Conservation (phyloP, 2,888 invertebrate genomes). For the Busseola fusca region DNA sequence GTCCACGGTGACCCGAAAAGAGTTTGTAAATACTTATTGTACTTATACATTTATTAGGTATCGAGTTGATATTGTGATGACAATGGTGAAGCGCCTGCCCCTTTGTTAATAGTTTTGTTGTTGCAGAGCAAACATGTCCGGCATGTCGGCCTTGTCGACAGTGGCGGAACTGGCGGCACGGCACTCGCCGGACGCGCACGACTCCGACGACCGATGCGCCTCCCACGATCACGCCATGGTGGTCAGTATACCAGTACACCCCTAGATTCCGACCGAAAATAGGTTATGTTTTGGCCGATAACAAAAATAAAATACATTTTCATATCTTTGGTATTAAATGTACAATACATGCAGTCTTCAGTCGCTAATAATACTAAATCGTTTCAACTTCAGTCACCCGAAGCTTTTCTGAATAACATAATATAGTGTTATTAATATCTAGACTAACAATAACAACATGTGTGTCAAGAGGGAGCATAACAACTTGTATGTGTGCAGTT, state of each 20-base stretch:
- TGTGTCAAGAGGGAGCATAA: neutral
- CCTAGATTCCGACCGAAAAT: neutral
- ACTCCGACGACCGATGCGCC: slow-evolving; percentile 55
- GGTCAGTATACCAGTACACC: slow-evolving; percentile 55
- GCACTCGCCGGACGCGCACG: slow-evolving; percentile 17
- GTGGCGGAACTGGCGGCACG: slow-evolving; percentile 23
- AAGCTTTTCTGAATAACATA: neutral
- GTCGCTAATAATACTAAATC: neutral
- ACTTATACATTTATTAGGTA: neutral
- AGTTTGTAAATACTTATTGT: neutral
- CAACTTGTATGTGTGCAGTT: slow-evolving; percentile 88
- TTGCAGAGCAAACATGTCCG: slow-evolving; percentile 20
- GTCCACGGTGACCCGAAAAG: neutral
- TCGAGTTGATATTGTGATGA: neutral
- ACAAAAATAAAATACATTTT: neutral
- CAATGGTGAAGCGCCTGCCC: neutral
- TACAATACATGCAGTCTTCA: too few relatives aligned
- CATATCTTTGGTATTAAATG: too few relatives aligned
- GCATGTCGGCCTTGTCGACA: slow-evolving; percentile 6
- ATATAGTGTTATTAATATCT: neutral
- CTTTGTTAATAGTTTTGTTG: neutral
- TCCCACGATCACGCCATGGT: slow-evolving; percentile 77
- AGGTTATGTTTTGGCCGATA: too few relatives aligned
- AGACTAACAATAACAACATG: neutral
- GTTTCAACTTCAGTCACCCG: neutral